Evolutionary conservation across 2,888 invertebrate species (phyloP), one percentile per base, ranked within the genome.

Genomic region (Luperina testacea): DNA sequence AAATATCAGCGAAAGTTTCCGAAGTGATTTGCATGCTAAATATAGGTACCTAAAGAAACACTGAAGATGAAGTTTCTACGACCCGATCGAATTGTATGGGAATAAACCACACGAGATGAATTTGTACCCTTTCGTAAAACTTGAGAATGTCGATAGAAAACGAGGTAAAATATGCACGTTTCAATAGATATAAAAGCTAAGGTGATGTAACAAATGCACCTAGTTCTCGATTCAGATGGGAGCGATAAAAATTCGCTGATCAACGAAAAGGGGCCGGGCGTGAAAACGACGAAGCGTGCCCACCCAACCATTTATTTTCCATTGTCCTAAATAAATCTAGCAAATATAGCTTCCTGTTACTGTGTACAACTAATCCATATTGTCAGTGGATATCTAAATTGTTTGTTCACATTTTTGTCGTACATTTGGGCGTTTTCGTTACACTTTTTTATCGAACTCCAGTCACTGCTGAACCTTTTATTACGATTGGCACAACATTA

Each of bases 221-320:
- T 83, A 87, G 84, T 87, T 89, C 89, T 87, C 88, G 85, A 89
- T 90, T 90, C 84, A 90, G 86, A 91, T 90, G 79, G 87, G 80
- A 88, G 82, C 90, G 90, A 92, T 93, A 93, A 92, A 94, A 94
- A 92, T 90, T 90, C 91, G 91, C 92, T 93, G 92, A 93, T 94
- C 91, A 92, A 91, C 81, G 89, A 85, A 84, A 87, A 81, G 82
- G 87, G 87, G 86, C 83, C 83, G 77, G 89, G 84, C 81, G 86
- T 85, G 80, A 81, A 89, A 93, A 89, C 91, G 91, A 87, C 79
- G 88, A 90, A 92, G 92, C 92, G 93, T 92, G 92, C 87, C 92
- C 87, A 84, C 82, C 87, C 90, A 88, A 90, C 91, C 92, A 90
- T 93, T 92, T 92, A 90, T 91, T 91, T 90, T 91, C 90, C 85